Conservation (phyloP, 2,113 vertebrate species). For the Alligator sinensis region DNA sequence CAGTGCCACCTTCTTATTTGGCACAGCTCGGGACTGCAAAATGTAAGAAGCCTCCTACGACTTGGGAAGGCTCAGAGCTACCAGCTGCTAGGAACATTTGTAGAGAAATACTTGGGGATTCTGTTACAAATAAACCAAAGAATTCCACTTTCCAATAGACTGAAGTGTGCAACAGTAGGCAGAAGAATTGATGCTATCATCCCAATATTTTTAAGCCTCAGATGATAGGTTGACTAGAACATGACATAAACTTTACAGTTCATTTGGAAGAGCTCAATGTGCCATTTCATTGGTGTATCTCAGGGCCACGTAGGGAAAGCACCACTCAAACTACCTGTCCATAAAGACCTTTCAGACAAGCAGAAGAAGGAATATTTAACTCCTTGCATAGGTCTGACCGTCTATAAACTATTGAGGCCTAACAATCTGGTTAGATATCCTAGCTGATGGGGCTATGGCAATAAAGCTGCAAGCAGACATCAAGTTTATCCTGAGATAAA, state of each 20-base stretch:
- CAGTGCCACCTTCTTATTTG: constrained; percentile 13
- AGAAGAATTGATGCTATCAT: background rate
- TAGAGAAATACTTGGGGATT: constrained; percentile 26
- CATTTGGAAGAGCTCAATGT: background rate
- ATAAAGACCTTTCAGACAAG: background rate
- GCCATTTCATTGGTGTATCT: background rate
- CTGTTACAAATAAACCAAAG: constrained; percentile 18
- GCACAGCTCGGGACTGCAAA: background rate
- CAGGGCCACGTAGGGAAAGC: background rate
- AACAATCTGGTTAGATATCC: background rate
- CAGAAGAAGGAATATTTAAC: background rate
- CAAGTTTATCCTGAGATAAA: no score
- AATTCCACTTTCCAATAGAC: constrained; percentile 21
- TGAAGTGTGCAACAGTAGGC: constrained; percentile 23
- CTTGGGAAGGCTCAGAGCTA: background rate
- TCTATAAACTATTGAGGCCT: background rate
- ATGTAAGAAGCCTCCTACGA: constrained; percentile 43
- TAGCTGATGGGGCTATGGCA: background rate
- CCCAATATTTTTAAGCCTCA: constrained; percentile 10
- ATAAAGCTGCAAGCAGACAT: no score
- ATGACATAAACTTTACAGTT: background rate
- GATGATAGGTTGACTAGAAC: background rate
- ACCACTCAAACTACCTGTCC: background rate
- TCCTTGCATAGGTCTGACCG: background rate
- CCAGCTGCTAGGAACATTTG: constrained; percentile 53